Conservation (phyloP, 2,797 vertebrate genomes). For the Dermochelys coriacea region DNA sequence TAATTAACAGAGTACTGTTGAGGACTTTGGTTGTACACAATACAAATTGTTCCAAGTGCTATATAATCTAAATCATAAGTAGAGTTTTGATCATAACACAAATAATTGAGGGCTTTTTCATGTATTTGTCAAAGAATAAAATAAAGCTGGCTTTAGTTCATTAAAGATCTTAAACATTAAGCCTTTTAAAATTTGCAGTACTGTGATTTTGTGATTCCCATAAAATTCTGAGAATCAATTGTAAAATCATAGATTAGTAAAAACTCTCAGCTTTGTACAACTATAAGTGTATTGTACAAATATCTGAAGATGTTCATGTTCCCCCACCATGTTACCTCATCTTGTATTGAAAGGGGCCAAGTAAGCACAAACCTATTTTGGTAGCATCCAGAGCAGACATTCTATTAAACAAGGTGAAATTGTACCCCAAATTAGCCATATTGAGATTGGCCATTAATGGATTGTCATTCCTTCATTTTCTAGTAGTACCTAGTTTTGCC, state of each 20-base stretch:
- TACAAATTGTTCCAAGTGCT: background rate
- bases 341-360: background rate
- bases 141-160: background rate
- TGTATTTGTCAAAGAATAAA: no score
- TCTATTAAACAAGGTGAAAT: background rate
- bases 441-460: no score
- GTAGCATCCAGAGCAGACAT: background rate
- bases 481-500: no score
- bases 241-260: background rate
- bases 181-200: background rate
- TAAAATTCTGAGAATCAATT: background rate
- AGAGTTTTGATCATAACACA: background rate
- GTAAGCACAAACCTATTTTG: background rate
- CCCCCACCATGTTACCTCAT: background rate
- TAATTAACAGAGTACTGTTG: background rate
- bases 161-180: background rate
- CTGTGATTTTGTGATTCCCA: background rate
- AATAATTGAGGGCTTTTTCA: background rate
- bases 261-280: background rate
- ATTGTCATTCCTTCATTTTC: no score
- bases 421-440: background rate
- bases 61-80: background rate
- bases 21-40: background rate
- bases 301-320: background rate
- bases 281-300: no score